Conservation (phyloP, 2,888 invertebrate genomes). For the Parelbella ahira region DNA sequence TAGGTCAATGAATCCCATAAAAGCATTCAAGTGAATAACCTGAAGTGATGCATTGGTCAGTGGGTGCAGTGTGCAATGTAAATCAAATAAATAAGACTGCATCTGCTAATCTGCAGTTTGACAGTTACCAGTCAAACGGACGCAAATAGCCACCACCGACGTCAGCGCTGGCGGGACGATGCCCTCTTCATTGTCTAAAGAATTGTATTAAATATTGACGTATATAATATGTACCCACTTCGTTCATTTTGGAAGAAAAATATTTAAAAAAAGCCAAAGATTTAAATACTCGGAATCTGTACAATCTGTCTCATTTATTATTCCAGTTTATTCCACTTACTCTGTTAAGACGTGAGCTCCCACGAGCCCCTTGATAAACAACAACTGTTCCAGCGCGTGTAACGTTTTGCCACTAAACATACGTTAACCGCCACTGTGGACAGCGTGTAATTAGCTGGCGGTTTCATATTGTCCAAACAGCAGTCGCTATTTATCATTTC, state of each 20-base stretch:
- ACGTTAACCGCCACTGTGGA: conserved; percentile 7
- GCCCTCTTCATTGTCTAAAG: conserved; percentile 44
- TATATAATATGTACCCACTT: background rate
- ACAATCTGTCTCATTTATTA: too few species aligned
- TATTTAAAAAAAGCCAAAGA: too few species aligned
- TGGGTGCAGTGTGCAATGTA: conserved; percentile 32
- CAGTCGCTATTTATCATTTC: conserved; percentile 12
- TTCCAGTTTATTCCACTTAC: too few species aligned
- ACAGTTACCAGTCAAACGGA: conserved; percentile 56
- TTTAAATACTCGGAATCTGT: too few species aligned
- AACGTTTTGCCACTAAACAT: conserved; percentile 6
- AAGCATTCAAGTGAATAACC: conserved; percentile 28
- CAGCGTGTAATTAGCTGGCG: conserved; percentile 17
- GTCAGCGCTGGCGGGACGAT: conserved; percentile 55
- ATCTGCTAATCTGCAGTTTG: conserved; percentile 56
- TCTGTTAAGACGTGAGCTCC: too few species aligned
- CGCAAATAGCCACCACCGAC: conserved; percentile 58
- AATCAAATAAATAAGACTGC: conserved; percentile 45
- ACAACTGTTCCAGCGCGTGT: conserved; percentile 1
- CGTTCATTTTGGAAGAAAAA: background rate
- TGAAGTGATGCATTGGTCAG: conserved; percentile 35
- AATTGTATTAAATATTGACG: background rate
- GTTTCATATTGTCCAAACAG: conserved; percentile 15
- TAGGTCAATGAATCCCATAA: conserved; percentile 40
- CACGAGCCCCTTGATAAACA: conserved; percentile 6